These are phyloP conservation scores for Crypturellus tataupa DNA, from an alignment of 2,797 vertebrate species.

Conservation along the genomic window DNA sequence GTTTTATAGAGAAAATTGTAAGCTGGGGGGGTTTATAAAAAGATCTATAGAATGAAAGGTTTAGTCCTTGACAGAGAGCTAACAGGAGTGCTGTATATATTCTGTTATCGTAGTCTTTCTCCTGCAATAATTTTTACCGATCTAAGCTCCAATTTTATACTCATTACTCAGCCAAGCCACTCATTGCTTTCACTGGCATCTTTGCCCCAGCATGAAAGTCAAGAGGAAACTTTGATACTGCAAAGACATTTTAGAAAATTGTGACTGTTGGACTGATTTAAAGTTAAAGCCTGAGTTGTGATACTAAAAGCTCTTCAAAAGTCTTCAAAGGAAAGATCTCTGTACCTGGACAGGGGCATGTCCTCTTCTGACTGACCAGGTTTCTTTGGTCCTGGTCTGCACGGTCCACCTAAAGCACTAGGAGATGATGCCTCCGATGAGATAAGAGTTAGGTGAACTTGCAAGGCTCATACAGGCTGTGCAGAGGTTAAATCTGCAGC, in stretches of 20 bases:
- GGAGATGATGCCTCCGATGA: not conserved
- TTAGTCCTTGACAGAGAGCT: slow-evolving; percentile 15
- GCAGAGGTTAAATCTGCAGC: slow-evolving; percentile 29
- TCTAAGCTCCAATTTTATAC: slow-evolving; percentile 47
- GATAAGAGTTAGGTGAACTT: slow-evolving; percentile 1
- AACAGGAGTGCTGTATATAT: not conserved
- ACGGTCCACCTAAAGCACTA: not conserved
- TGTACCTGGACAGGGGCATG: not conserved
- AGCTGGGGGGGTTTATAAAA: slow-evolving; percentile 41
- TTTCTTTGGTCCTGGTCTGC: not conserved
- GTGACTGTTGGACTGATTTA: not conserved
- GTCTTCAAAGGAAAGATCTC: not conserved
- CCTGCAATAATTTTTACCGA: slow-evolving; percentile 49
- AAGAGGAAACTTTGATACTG: slow-evolving; percentile 33
- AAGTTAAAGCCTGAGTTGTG: not conserved
- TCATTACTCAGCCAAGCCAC: slow-evolving; percentile 37
- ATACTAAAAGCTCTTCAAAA: not conserved
- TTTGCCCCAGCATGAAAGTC: not conserved
- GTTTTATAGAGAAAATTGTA: slow-evolving; percentile 57
- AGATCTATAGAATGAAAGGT: slow-evolving; percentile 29
- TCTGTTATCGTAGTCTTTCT: slow-evolving; percentile 20
- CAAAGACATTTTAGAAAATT: not conserved
- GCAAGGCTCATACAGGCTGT: not conserved
- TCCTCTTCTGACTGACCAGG: not conserved
- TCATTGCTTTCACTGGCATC: slow-evolving; percentile 60